Conservation (phyloP, 2,888 invertebrate species). For the Agonopterix heracliana region DNA sequence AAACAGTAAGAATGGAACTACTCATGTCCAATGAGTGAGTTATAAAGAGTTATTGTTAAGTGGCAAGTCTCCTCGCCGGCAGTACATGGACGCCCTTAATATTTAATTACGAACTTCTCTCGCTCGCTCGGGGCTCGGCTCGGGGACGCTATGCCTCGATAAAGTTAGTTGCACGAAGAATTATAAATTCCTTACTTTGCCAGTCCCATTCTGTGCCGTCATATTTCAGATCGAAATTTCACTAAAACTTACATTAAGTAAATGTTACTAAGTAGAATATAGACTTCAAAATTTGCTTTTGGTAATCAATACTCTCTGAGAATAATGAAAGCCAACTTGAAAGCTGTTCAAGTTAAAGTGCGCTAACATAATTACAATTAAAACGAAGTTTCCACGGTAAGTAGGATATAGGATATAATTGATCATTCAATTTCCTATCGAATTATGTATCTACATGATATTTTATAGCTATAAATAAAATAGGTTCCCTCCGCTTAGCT, state of each 20-base stretch:
- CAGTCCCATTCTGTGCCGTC: slow-evolving; percentile 35
- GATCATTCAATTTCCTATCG: too few species aligned
- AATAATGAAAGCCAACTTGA: too few species aligned
- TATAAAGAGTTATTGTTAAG: neutral
- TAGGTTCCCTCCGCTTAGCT: too few species aligned
- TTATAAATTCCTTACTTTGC: slow-evolving; percentile 37
- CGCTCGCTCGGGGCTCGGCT: slow-evolving; percentile 12
- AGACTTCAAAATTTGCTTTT: too few species aligned
- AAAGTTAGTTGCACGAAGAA: slow-evolving; percentile 40
- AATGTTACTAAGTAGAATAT: too few species aligned
- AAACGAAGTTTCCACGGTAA: too few species aligned
- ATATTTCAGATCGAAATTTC: slow-evolving; percentile 40
- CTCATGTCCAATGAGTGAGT: neutral
- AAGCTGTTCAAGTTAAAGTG: too few species aligned
- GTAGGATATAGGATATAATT: too few species aligned
- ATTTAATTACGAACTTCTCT: slow-evolving; percentile 61
- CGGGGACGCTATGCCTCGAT: slow-evolving; percentile 29
- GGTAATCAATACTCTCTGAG: too few species aligned
- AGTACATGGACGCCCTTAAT: slow-evolving; percentile 44
- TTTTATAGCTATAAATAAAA: too few species aligned
- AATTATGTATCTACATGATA: too few species aligned
- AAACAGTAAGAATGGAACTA: neutral
- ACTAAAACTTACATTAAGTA: slow-evolving; percentile 12
- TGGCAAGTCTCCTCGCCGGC: neutral
- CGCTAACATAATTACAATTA: too few species aligned